A percentile compares a stretch with the other conserved stretches of the same genome.
Conservation (phyloP, 2,888 invertebrate genomes). For the Thelaira solivaga region DNA sequence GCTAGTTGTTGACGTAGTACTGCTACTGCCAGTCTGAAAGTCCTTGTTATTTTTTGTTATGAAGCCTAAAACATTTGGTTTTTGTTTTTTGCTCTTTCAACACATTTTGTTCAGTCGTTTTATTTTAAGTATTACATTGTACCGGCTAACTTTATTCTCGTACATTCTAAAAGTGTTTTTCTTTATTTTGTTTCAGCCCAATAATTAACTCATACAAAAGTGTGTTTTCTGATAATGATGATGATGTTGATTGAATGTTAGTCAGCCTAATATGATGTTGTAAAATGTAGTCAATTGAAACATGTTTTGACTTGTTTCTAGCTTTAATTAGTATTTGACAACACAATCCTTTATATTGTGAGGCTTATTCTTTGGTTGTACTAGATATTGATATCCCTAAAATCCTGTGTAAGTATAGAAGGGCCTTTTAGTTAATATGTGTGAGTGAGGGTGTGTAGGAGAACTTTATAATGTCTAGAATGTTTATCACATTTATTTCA, state of each 20-base stretch:
- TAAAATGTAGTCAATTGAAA: constrained; percentile 57
- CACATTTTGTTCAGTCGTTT: constrained; percentile 23
- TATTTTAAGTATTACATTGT: constrained; percentile 35
- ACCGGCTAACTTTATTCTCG: constrained; percentile 12
- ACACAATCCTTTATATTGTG: constrained; percentile 34
- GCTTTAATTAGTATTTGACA: constrained; percentile 62
- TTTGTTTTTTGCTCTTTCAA: background rate
- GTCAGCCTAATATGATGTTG: constrained; percentile 46
- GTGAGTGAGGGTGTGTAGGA: background rate
- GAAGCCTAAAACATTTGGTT: background rate
- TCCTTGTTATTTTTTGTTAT: constrained; percentile 23
- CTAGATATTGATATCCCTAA: no score
- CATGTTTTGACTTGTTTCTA: constrained; percentile 53
- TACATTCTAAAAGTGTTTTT: background rate
- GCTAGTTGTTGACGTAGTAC: background rate
- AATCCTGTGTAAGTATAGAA: no score
- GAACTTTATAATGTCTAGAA: constrained; percentile 9
- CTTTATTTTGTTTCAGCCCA: background rate
- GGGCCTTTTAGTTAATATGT: background rate
- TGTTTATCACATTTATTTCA: constrained; percentile 49
- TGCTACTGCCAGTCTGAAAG: background rate
- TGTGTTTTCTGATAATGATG: background rate
- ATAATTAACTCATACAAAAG: constrained; percentile 40
- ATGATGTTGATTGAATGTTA: constrained; percentile 38
- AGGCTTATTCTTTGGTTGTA: no score